Conservation (phyloP, 2,113 vertebrate genomes). For the Cyprinus carpio region DNA sequence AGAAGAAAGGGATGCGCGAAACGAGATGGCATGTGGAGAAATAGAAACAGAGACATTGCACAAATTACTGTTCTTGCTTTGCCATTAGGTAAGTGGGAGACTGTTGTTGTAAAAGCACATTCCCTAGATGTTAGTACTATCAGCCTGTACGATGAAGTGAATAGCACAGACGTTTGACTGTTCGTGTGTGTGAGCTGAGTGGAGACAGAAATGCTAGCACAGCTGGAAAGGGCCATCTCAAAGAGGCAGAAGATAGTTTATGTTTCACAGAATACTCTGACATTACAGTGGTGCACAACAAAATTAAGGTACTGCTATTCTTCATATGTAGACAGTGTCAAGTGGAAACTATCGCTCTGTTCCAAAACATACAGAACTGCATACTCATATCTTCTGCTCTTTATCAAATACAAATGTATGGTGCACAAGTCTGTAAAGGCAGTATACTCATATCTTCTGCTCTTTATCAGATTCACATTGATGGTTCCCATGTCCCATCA, state of each 20-base stretch:
- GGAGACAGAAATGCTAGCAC: conserved; percentile 41
- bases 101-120: conserved; percentile 67
- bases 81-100: conserved; percentile 60
- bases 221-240: conserved; percentile 11
- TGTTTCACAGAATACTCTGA: not conserved
- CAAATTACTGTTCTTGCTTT: conserved; percentile 50
- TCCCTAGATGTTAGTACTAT: conserved; percentile 70
- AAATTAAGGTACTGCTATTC: not conserved
- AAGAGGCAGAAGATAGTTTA: conserved; percentile 4
- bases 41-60: conserved; percentile 7
- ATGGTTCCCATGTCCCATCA: not conserved
- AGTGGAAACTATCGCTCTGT: conserved; percentile 10
- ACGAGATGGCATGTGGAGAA: conserved; percentile 2
- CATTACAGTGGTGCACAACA: not conserved
- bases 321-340: not conserved
- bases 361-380: not conserved
- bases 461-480: not conserved
- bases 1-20: not conserved
- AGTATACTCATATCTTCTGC: no score
- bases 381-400: no score
- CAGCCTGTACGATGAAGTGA: conserved; percentile 61
- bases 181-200: conserved; percentile 54
- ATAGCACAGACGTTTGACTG: conserved; percentile 54
- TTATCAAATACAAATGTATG: no score
- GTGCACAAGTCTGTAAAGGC: no score